Conservation (phyloP, 2,888 invertebrate species). For the Himalopsyche japonica region DNA sequence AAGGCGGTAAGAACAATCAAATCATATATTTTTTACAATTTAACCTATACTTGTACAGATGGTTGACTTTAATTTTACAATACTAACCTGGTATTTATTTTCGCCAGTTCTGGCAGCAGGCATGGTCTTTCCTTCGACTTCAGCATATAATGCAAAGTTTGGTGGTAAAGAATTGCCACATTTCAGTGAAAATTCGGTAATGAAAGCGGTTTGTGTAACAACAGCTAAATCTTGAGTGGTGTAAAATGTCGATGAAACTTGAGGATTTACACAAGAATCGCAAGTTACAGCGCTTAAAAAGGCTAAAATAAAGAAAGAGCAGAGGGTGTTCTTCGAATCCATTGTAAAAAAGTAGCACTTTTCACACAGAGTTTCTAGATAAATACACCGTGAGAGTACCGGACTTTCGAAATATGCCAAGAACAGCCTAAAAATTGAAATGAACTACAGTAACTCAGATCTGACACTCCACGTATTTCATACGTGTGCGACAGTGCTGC, state of each 20-base stretch:
- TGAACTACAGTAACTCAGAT: not conserved
- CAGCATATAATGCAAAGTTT: slow-evolving; percentile 82
- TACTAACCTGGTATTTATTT: slow-evolving; percentile 81
- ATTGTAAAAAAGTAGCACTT: not conserved
- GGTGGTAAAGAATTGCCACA: slow-evolving; percentile 70
- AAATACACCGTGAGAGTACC: not conserved
- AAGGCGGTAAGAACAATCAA: too few relatives aligned
- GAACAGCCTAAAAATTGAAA: not conserved
- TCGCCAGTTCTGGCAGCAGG: slow-evolving; percentile 76
- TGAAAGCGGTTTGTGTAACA: slow-evolving; percentile 86
- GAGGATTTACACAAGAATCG: slow-evolving; percentile 61
- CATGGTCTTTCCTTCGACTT: slow-evolving; percentile 82
- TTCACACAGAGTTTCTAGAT: slow-evolving; percentile 8
- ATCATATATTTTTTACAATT: too few relatives aligned
- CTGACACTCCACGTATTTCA: not conserved
- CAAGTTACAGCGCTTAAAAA: slow-evolving; percentile 43
- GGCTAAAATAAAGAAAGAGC: slow-evolving; percentile 14
- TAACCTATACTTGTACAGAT: not conserved
- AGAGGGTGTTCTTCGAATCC: not conserved
- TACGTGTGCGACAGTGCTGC: not conserved
- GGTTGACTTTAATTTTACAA: not conserved
- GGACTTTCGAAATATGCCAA: not conserved
- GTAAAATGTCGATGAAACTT: slow-evolving; percentile 78
- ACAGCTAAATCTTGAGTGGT: slow-evolving; percentile 93
- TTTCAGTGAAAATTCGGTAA: slow-evolving; percentile 85